phyloP scores from a whole-genome alignment of 2,113 vertebrate species.

The Cacatua alba region DNA sequence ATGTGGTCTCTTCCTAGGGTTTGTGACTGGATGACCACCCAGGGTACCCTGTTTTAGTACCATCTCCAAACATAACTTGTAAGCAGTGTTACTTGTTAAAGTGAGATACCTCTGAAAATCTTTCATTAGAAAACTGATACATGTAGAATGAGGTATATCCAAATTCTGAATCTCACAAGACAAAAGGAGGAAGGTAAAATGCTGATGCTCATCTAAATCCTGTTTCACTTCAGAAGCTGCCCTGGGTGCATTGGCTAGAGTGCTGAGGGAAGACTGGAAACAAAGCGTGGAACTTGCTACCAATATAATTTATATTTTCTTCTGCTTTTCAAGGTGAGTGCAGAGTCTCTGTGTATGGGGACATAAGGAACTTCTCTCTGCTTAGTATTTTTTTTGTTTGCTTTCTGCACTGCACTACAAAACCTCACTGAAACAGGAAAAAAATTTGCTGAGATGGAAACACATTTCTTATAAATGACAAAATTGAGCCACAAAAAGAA shows the following conservation, averaged over 20 bases:
- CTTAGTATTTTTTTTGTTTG: background rate
- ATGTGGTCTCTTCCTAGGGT: background rate
- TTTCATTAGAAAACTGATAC: background rate
- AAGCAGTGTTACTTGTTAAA: background rate
- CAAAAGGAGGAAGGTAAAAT: background rate
- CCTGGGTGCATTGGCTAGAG: conserved; percentile 87
- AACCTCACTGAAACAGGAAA: background rate
- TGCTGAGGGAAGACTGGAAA: conserved; percentile 94
- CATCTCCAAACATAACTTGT: background rate
- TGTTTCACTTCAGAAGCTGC: conserved; percentile 80
- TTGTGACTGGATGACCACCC: background rate
- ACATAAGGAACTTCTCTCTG: background rate
- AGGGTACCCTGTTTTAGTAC: background rate
- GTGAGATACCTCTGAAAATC: background rate
- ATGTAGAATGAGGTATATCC: background rate
- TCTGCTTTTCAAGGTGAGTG: conserved; percentile 92
- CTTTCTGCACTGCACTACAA: background rate
- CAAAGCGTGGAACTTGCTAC: conserved; percentile 92
- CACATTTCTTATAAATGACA: background rate
- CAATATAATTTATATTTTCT: conserved; percentile 93
- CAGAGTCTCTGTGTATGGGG: background rate
- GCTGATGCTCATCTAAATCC: background rate
- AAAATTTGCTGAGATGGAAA: background rate
- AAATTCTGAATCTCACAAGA: background rate
- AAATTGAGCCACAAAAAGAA: background rate